Conservation (phyloP, 2,113 vertebrate species). For the Erpornis zantholeuca region DNA sequence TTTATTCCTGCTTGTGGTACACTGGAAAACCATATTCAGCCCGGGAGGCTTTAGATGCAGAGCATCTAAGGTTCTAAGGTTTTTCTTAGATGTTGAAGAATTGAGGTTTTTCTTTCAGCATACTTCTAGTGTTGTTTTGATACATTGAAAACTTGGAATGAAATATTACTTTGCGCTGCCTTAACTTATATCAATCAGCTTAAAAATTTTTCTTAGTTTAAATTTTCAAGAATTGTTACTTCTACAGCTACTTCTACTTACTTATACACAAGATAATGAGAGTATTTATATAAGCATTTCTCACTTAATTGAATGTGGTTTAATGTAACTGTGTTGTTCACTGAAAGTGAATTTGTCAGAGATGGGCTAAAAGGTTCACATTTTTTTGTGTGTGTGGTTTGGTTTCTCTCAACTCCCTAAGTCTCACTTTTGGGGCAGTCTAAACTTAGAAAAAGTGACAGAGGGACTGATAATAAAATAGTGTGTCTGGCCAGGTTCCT, state of each 20-base stretch:
- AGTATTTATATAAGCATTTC: not conserved
- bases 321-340: not conserved
- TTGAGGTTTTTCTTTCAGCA: not conserved
- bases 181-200: not conserved
- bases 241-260: not conserved
- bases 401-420: accelerated
- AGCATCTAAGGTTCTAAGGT: not conserved
- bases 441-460: not conserved
- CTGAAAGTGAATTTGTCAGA: not conserved
- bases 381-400: not conserved
- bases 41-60: not conserved
- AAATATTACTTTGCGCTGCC: not conserved
- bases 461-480: not conserved
- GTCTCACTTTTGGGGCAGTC: not conserved
- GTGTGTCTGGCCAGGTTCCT: not conserved
- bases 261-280: not conserved
- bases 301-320: not conserved
- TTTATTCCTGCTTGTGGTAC: not conserved
- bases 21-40: not conserved
- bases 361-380: not conserved
- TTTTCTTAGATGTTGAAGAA: not conserved
- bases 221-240: not conserved
- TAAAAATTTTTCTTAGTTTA: not conserved
- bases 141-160: not conserved
- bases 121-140: not conserved